These are phyloP conservation scores for Symphodus melops DNA, from an alignment of 2,113 vertebrate species.

Conservation along the genomic window DNA sequence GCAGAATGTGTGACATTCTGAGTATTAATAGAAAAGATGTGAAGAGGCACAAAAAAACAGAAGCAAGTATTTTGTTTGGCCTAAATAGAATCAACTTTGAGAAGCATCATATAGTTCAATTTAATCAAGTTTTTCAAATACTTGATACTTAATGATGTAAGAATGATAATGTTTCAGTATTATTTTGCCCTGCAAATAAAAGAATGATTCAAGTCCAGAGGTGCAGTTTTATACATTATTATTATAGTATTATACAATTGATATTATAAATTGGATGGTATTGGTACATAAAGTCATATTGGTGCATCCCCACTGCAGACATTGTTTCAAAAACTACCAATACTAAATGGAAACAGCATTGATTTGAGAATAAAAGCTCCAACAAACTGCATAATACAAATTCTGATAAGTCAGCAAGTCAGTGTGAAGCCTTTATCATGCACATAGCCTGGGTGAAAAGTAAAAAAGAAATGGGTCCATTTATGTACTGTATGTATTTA, in stretches of 20 bases:
- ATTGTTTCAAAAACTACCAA: background rate
- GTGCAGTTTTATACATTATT: background rate
- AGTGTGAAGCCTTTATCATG: conserved; percentile 12
- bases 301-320: background rate
- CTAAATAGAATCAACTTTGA: no score
- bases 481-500: no score
- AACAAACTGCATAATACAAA: conserved; percentile 6
- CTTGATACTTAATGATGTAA: no score
- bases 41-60: no score
- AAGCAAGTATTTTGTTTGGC: no score
- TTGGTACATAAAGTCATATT: background rate
- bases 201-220: background rate
- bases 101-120: no score
- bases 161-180: no score
- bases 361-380: conserved; percentile 30
- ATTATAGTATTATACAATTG: no score
- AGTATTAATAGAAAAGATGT: no score
- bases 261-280: background rate
- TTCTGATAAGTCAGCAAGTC: conserved; percentile 14
- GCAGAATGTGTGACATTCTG: no score
- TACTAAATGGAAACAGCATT: conserved; percentile 2
- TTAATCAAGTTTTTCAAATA: no score
- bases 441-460: conserved; percentile 1
- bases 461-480: background rate
- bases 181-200: background rate